These are phyloP conservation scores for Polypterus senegalus DNA, from an alignment of 2,113 vertebrate species.

Conservation along the genomic window DNA sequence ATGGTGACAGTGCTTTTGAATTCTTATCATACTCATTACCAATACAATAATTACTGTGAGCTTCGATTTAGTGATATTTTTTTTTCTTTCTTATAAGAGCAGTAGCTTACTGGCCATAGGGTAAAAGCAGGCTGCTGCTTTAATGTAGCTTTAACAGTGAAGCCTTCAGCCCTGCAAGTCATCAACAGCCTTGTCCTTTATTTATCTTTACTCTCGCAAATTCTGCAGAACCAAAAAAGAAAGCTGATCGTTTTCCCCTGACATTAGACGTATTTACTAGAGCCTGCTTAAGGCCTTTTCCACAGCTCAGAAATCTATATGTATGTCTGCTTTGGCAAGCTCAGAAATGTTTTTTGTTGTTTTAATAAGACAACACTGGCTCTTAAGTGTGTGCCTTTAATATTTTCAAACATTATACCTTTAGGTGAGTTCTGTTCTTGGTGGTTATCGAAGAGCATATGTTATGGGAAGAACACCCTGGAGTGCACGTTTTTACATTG, in stretches of 20 bases:
- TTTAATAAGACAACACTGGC: slow-evolving; percentile 48
- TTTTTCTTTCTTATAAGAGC: background rate
- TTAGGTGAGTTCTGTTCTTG: slow-evolving; percentile 28
- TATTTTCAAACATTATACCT: slow-evolving; percentile 11
- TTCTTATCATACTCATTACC: background rate
- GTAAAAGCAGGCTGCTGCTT: slow-evolving; percentile 1
- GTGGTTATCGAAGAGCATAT: slow-evolving; percentile 14
- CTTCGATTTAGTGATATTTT: background rate
- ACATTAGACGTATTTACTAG: background rate
- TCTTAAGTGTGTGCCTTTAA: slow-evolving; percentile 14
- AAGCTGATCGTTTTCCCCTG: background rate
- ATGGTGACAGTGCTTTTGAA: background rate
- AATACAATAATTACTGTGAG: background rate
- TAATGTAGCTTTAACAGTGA: background rate
- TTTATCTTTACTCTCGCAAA: background rate
- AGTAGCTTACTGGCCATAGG: background rate
- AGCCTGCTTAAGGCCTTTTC: slow-evolving; percentile 1
- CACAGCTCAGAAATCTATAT: slow-evolving; percentile 1
- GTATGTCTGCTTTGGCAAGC: background rate
- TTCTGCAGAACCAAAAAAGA: background rate
- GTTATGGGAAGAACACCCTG: slow-evolving; percentile 1
- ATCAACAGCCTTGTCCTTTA: background rate
- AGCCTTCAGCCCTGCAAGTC: background rate
- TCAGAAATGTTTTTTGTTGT: slow-evolving; percentile 32
- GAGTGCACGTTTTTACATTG: slow-evolving; percentile 1